phyloP scores from a whole-genome alignment of 1,140 invertebrate species.

The Amphibalanus amphitrite region DNA sequence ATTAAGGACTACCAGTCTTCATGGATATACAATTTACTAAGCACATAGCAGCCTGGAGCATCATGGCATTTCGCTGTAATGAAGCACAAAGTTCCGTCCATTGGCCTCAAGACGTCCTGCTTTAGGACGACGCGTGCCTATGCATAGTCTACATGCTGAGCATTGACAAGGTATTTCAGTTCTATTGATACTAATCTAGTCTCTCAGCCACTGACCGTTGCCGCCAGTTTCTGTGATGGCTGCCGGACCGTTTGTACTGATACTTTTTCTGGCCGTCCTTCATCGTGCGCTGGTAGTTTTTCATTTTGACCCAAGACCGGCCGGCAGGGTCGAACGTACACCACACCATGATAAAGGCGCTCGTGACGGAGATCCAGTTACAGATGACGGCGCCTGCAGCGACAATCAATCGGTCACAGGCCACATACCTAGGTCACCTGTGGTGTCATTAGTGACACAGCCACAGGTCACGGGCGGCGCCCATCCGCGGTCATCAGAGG shows the following conservation, averaged over 20 bases:
- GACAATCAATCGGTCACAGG: conserved; percentile 7
- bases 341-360: conserved; percentile 60
- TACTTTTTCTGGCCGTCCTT: conserved; percentile 44
- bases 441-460: not conserved
- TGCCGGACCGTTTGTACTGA: conserved; percentile 58
- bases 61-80: too few relatives aligned
- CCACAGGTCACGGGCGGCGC: not conserved
- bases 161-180: too few relatives aligned
- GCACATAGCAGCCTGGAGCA: too few relatives aligned
- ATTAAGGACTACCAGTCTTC: too few relatives aligned
- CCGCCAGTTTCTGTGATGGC: conserved; percentile 58
- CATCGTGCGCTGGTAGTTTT: conserved; percentile 68
- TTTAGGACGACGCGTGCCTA: too few relatives aligned
- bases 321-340: conserved; percentile 75
- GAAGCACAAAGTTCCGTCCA: too few relatives aligned
- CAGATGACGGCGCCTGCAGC: conserved; percentile 55
- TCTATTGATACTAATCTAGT: too few relatives aligned
- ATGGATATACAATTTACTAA: too few relatives aligned
- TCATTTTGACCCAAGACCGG: conserved; percentile 82
- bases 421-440: not conserved
- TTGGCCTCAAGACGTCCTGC: too few relatives aligned
- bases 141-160: too few relatives aligned
- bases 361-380: conserved; percentile 56
- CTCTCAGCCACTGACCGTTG: conserved; percentile 45
- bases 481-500: not conserved